phyloP scores from a whole-genome alignment of 2,113 vertebrate genomes.

The Lynx canadensis region DNA sequence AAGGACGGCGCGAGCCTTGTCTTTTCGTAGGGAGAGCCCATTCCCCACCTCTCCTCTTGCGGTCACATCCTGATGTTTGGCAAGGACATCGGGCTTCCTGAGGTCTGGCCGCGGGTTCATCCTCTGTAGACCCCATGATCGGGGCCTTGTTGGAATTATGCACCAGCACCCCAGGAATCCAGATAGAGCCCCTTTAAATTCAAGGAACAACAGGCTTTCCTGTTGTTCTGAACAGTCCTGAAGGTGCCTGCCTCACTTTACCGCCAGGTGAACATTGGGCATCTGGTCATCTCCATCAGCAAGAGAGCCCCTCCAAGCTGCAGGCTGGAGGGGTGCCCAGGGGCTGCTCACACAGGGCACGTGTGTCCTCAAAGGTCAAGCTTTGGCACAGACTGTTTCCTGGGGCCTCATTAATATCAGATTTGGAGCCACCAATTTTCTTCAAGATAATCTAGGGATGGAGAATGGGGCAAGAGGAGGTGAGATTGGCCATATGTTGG shows the following conservation, averaged over 20 bases:
- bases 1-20: not conserved
- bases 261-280: not conserved
- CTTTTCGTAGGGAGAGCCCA: not conserved
- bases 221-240: not conserved
- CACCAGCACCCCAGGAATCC: not conserved
- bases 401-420: not conserved
- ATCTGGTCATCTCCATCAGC: not conserved
- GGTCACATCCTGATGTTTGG: not conserved
- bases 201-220: not conserved
- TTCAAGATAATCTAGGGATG: not conserved
- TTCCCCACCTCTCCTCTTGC: not conserved
- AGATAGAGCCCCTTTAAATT: conserved; percentile 15
- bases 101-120: not conserved
- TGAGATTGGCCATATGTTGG: not conserved
- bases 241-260: not conserved
- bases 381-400: not conserved
- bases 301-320: not conserved
- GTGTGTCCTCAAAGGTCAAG: not conserved
- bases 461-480: not conserved
- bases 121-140: not conserved
- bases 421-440: not conserved
- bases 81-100: not conserved
- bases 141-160: not conserved
- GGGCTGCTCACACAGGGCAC: not conserved
- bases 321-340: not conserved